These are phyloP conservation scores for Heteromurus nitidus DNA, from an alignment of 2,888 invertebrate genomes.

Conservation along the genomic window DNA sequence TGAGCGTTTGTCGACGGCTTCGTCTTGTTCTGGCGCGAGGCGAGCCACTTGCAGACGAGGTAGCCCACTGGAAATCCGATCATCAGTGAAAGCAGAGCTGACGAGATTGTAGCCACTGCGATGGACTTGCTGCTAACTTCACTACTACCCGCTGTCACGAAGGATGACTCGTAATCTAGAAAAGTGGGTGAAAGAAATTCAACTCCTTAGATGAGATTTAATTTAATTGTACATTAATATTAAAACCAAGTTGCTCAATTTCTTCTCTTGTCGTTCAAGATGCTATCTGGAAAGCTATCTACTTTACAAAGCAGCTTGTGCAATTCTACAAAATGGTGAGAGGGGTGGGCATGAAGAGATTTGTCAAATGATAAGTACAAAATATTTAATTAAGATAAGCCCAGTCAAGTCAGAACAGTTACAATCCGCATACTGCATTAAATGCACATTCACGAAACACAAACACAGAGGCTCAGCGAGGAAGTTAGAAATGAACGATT, in stretches of 20 bases:
- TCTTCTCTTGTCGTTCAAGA: no score
- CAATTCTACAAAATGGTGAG: not conserved
- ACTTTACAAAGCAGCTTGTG: no score
- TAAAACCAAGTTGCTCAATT: no score
- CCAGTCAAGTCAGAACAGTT: conserved; percentile 52
- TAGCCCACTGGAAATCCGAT: conserved; percentile 72
- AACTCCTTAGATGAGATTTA: no score
- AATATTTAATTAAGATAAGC: conserved; percentile 46
- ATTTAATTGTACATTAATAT: no score
- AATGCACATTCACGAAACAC: conserved; percentile 15
- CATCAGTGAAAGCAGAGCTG: conserved; percentile 71
- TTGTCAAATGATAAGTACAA: not conserved
- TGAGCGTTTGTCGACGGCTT: conserved; percentile 71
- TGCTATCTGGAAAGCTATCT: no score
- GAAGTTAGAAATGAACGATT: no score
- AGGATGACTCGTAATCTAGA: conserved; percentile 64
- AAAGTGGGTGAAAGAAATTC: no score
- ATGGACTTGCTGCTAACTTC: conserved; percentile 70
- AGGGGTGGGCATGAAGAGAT: no score
- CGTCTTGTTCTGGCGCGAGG: conserved; percentile 67
- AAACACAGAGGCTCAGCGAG: conserved; percentile 7
- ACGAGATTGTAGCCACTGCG: conserved; percentile 71
- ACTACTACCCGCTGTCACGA: conserved; percentile 59
- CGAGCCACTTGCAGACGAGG: conserved; percentile 69
- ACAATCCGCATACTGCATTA: conserved; percentile 31